Conservation (phyloP, 2,113 vertebrate genomes). For the Rutilus rutilus region DNA sequence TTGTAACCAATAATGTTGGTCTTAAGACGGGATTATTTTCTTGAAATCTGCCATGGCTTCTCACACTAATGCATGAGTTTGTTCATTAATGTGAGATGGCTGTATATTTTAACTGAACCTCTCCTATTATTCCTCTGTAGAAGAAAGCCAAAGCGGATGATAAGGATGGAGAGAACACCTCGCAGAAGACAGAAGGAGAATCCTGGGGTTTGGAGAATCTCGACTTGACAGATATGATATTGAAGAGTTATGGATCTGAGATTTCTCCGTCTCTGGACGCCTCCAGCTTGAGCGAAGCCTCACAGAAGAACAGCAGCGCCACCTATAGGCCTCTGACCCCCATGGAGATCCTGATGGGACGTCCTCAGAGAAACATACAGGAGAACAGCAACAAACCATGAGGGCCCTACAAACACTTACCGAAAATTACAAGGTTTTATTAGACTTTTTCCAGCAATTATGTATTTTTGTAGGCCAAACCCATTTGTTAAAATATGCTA, state of each 20-base stretch:
- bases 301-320: conserved; percentile 8
- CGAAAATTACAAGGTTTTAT: not conserved
- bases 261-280: not conserved
- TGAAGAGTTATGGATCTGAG: not conserved
- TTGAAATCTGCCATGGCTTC: not conserved
- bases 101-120: not conserved
- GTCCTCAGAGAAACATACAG: not conserved
- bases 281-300: not conserved
- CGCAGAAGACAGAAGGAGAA: not conserved
- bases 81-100: not conserved
- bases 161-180: not conserved
- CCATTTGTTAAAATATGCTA: too few species aligned
- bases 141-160: not conserved
- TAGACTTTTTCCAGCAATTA: not conserved
- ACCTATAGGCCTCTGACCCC: not conserved
- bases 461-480: not conserved
- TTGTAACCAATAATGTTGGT: too few species aligned
- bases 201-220: not conserved
- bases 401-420: not conserved
- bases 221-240: not conserved
- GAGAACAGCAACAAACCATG: not conserved
- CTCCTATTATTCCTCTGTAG: not conserved
- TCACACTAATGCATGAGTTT: not conserved
- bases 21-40: not conserved
- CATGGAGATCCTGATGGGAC: not conserved